Evolutionary conservation across 2,888 invertebrate genomes (phyloP), one percentile per base, ranked within the genome.

Genomic region (Agrochola lota): DNA sequence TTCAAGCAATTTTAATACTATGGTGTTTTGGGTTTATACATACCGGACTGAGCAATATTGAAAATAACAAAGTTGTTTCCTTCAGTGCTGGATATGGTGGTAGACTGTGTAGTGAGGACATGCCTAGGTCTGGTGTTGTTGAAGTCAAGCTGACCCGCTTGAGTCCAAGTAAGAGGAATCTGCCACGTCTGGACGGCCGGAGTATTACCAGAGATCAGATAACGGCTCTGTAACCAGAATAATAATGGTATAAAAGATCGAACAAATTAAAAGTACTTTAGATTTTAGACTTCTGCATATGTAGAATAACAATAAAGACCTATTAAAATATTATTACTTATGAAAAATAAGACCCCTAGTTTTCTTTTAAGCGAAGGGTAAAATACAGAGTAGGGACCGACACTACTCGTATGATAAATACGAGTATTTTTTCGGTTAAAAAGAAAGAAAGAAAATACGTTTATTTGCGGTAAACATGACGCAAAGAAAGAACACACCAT

Each of bases 31-130:
- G 1, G 8, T 40, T 30, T 0, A n/a, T 69, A 83, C 85, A 78
- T 89, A 96, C 96, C 96, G 80, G 96, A 95, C 74, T 95, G 95
- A 72, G 91, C 93, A 69, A 94, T 89, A 89, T 98, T 98, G 68
- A 97, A 94, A 70, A 98, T 93, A 23, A 97, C 95, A 97, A 97
- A 98, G 77, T 97, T 93, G 59, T 94, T 90, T 73, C 95, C 95
- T 75, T 93, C 57, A 0, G 79, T 84, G 49, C 89, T 92, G 17
- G 87, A 77, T 2, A 95, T 82, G 2, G 84, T 87, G 6, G 80
- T 60, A 2, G 90, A 78, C 6, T 77, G 74, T 0, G 71, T 73
- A 2, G 93, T 91, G 57, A 96, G 86, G 3, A 96, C 85, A 0
- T 92, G 87, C 4, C 88, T 89, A 3, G 97, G 96, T 72, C 89